These are phyloP conservation scores for Ictalurus furcatus DNA, from an alignment of 2,113 vertebrate species.

Conservation along the genomic window DNA sequence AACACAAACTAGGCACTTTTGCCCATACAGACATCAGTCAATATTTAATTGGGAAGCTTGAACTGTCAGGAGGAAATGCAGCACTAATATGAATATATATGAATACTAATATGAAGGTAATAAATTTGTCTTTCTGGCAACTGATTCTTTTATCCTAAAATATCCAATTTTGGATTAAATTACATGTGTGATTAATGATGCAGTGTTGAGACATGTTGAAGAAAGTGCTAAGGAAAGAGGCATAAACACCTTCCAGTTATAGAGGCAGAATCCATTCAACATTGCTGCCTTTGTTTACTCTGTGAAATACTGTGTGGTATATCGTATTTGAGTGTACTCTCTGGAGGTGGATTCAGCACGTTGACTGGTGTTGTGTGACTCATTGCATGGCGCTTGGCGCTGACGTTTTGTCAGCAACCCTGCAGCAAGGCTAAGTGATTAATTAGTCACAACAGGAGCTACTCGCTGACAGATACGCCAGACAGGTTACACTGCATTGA, in stretches of 20 bases:
- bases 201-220: neutral
- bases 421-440: constrained; percentile 57
- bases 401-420: constrained; percentile 52
- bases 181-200: constrained; percentile 10
- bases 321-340: constrained; percentile 19
- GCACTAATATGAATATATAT: neutral
- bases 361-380: constrained; percentile 48
- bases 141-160: neutral
- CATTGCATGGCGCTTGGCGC: constrained; percentile 43
- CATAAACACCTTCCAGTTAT: neutral
- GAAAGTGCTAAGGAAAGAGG: neutral
- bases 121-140: neutral
- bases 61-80: neutral
- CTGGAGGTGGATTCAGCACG: constrained; percentile 39
- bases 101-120: neutral
- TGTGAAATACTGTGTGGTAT: constrained; percentile 15
- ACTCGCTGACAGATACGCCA: constrained; percentile 42
- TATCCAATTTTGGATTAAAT: neutral
- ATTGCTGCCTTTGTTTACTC: constrained; percentile 39
- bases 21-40: constrained; percentile 2
- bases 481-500: constrained; percentile 54
- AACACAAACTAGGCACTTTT: constrained; percentile 2
- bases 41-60: constrained; percentile 4
- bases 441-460: constrained; percentile 57
- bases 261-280: neutral